A percentile compares a stretch with the other conserved stretches of the same genome.
Conservation (phyloP, 2,888 invertebrate species). For the Lottia scabra region DNA sequence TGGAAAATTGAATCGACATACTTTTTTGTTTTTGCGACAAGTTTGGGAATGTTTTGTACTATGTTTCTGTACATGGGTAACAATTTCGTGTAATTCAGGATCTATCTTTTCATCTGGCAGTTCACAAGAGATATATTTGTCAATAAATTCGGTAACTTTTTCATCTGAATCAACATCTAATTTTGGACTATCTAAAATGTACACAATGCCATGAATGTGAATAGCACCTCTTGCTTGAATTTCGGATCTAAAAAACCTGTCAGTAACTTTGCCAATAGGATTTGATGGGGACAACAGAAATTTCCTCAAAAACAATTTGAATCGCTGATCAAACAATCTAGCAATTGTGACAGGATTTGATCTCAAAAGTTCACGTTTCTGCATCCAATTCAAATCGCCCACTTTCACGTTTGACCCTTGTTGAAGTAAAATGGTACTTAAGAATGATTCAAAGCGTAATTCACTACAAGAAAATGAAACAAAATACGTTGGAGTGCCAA, state of each 20-base stretch:
- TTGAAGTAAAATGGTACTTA: constrained; percentile 12
- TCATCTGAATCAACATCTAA: too few relatives aligned
- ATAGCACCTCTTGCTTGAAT: constrained; percentile 37
- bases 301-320: constrained; percentile 15
- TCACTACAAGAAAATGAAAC: constrained; percentile 19
- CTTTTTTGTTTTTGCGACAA: too few relatives aligned
- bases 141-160: too few relatives aligned
- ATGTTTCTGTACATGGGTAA: constrained; percentile 12
- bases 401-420: neutral
- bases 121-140: constrained; percentile 31
- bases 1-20: too few relatives aligned
- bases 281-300: constrained; percentile 9
- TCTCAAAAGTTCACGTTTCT: constrained; percentile 16
- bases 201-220: constrained; percentile 33
- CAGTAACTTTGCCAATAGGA: constrained; percentile 34
- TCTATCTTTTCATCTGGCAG: constrained; percentile 25
- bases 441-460: constrained; percentile 10
- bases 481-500: constrained; percentile 17
- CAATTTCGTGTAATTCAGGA: constrained; percentile 36
- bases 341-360: constrained; percentile 20
- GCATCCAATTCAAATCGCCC: constrained; percentile 17
- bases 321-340: constrained; percentile 21
- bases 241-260: constrained; percentile 36
- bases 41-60: too few relatives aligned
- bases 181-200: too few relatives aligned